phyloP scores from a whole-genome alignment of 2,888 invertebrate genomes.

The Leucania comma region DNA sequence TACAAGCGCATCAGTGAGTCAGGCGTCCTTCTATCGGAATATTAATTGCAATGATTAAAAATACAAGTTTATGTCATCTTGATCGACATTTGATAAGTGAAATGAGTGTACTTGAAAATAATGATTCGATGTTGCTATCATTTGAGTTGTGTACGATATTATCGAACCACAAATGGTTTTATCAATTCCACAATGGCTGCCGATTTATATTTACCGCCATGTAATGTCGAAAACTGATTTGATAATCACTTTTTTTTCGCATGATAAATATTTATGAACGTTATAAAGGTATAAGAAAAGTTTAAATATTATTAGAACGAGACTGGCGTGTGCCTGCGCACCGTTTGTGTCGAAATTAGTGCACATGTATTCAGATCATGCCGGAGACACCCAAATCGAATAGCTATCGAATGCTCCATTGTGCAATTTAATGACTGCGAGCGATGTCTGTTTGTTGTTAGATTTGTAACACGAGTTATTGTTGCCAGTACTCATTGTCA shows the following conservation, averaged over 20 bases:
- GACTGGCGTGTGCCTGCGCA: conserved; percentile 35
- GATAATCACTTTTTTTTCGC: conserved; percentile 7
- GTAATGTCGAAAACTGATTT: background rate
- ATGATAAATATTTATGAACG: conserved; percentile 9
- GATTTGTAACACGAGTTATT: conserved; percentile 72
- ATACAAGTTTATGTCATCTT: conserved; percentile 10
- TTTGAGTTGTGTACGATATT: background rate
- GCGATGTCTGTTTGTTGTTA: conserved; percentile 70
- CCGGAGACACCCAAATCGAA: conserved; percentile 78
- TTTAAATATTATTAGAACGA: conserved; percentile 46
- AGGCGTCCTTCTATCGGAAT: conserved; percentile 24
- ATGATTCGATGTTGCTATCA: background rate
- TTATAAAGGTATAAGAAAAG: conserved; percentile 34
- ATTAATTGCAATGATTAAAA: conserved; percentile 9
- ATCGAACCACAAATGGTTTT: conserved; percentile 2
- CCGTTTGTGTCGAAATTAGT: conserved; percentile 70
- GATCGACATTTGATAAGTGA: conserved; percentile 1
- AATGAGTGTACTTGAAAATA: background rate
- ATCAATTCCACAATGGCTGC: conserved; percentile 7
- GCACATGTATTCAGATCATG: conserved; percentile 77
- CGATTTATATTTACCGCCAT: background rate
- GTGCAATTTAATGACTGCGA: conserved; percentile 81
- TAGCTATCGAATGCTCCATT: conserved; percentile 81
- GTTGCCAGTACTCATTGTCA: conserved; percentile 62
- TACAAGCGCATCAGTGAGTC: conserved; percentile 32